Conservation (phyloP, 2,113 vertebrate genomes). For the Corythoichthys intestinalis region DNA sequence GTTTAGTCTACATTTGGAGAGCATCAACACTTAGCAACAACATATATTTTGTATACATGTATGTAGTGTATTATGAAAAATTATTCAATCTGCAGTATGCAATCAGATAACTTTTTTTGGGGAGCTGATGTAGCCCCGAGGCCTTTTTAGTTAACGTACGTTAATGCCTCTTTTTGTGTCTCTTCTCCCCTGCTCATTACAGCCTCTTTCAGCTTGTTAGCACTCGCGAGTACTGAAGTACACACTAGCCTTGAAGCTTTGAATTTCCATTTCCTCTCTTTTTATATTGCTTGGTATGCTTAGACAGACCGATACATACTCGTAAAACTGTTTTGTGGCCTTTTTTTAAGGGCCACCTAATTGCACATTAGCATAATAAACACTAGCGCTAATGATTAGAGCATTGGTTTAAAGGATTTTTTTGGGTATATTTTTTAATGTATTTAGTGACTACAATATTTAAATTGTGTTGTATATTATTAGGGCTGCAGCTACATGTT, state of each 20-base stretch:
- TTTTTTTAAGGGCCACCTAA: constrained; percentile 13
- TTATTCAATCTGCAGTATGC: constrained; percentile 9
- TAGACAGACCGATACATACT: constrained; percentile 27
- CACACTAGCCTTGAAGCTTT: constrained; percentile 41
- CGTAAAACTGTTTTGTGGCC: constrained; percentile 18
- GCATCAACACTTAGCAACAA: background rate
- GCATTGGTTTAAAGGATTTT: constrained; percentile 5
- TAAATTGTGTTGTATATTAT: background rate
- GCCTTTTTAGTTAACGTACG: constrained; percentile 22
- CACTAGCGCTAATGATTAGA: constrained; percentile 17
- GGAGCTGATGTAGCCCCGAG: constrained; percentile 21
- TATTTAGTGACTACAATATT: background rate
- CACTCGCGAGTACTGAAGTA: constrained; percentile 32
- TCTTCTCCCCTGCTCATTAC: constrained; percentile 58
- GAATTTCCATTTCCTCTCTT: constrained; percentile 21
- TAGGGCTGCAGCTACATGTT: too few species aligned
- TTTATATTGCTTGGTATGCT: constrained; percentile 40
- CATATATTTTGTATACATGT: background rate
- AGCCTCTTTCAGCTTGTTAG: constrained; percentile 48
- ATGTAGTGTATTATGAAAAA: background rate
- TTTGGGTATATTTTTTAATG: background rate
- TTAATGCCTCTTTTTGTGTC: constrained; percentile 39
- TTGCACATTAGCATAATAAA: constrained; percentile 16
- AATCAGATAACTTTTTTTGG: constrained; percentile 12
- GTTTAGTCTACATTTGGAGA: background rate